A percentile compares a stretch with the other conserved stretches of the same genome.
Evolutionary conservation across 2,113 vertebrate genomes (phyloP).

Genomic region (Uropsilus gracilis): DNA sequence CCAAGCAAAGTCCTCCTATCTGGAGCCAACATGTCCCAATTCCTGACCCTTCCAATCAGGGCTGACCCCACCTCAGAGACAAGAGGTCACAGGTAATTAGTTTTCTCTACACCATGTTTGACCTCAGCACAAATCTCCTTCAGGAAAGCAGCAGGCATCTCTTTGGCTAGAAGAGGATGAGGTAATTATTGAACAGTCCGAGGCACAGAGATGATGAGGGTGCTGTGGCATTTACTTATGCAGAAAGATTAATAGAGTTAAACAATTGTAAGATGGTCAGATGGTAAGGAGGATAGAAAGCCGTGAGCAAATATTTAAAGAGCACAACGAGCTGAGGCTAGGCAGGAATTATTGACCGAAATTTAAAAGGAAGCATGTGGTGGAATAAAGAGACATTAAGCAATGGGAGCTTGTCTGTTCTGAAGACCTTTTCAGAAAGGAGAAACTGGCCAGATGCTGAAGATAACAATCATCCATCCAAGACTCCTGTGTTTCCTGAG

Average conservation of each 20-base stretch:
- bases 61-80: not conserved
- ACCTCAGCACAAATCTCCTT: conserved; percentile 16
- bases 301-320: conserved; percentile 79
- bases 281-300: conserved; percentile 63
- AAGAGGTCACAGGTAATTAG: not conserved
- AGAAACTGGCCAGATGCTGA: not conserved
- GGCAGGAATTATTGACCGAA: conserved; percentile 71
- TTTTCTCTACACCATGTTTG: not conserved
- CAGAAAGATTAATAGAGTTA: conserved; percentile 71
- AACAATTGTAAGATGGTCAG: conserved; percentile 71
- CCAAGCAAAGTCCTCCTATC: not conserved
- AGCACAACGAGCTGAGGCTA: conserved; percentile 42
- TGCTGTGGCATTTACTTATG: conserved; percentile 78
- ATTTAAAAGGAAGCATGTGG: conserved; percentile 45
- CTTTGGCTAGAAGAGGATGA: conserved; percentile 58
- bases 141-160: conserved; percentile 38
- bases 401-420: not conserved
- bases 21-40: not conserved
- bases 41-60: not conserved
- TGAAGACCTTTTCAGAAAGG: not conserved
- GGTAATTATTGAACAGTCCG: conserved; percentile 62
- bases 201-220: conserved; percentile 71
- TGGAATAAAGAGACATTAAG: conserved; percentile 61
- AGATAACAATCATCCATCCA: not conserved
- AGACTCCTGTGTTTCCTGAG: not conserved